Conservation (phyloP, 2,113 vertebrate genomes). For the Oncorhynchus mykiss region DNA sequence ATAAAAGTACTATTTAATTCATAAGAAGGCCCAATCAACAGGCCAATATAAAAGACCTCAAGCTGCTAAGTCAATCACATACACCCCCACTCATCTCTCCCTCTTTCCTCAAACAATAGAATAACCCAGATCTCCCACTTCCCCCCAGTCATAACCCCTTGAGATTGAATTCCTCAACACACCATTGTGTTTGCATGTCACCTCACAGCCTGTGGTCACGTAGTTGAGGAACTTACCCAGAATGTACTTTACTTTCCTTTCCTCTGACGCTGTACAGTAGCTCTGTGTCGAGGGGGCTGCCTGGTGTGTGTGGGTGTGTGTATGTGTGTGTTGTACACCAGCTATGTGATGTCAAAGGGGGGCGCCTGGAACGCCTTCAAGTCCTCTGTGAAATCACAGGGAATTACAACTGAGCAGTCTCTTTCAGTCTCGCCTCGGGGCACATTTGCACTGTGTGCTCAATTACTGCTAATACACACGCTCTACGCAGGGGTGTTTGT, state of each 20-base stretch:
- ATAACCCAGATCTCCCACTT: neutral
- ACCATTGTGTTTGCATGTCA: neutral
- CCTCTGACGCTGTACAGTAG: neutral
- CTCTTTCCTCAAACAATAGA: too few relatives aligned
- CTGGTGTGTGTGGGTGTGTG: neutral
- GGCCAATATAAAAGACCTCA: too few relatives aligned
- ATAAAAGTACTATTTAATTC: too few relatives aligned
- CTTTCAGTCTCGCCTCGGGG: neutral
- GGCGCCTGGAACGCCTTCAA: neutral
- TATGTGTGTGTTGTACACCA: neutral
- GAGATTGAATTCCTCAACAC: neutral
- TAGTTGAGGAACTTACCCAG: neutral
- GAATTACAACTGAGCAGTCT: neutral
- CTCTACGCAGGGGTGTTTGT: neutral
- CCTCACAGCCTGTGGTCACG: neutral
- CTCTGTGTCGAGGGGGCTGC: neutral
- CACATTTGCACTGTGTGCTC: conserved; percentile 1
- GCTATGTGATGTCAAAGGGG: neutral
- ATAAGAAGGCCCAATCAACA: too few relatives aligned
- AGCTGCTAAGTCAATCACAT: too few relatives aligned
- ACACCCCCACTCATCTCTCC: too few relatives aligned
- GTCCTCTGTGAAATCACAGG: conserved; percentile 2
- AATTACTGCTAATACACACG: neutral
- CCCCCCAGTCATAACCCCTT: neutral
- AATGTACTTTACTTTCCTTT: neutral